phyloP scores from a whole-genome alignment of 2,797 vertebrate species.

The Atherinosoma microstoma region DNA sequence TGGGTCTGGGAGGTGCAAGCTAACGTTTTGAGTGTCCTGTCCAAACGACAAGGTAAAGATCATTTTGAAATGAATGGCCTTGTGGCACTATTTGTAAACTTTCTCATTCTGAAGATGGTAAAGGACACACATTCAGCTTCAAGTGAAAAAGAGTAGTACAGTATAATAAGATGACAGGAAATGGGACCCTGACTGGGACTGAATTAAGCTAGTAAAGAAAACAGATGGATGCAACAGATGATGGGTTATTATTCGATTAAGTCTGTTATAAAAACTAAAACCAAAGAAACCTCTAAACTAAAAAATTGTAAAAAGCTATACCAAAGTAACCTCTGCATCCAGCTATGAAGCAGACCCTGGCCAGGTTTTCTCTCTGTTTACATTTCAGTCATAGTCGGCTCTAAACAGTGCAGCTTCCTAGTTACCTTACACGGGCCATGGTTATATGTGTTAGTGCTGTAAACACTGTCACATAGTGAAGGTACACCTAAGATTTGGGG shows the following conservation, averaged over 20 bases:
- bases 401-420: slow-evolving; percentile 37
- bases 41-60: neutral
- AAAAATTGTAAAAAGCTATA: neutral
- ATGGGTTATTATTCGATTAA: too few relatives aligned
- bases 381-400: slow-evolving; percentile 33
- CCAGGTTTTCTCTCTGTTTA: slow-evolving; percentile 36
- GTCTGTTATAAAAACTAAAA: too few relatives aligned
- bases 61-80: neutral
- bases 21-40: slow-evolving; percentile 2
- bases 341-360: neutral
- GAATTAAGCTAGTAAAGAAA: too few relatives aligned
- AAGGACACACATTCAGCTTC: neutral
- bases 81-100: neutral
- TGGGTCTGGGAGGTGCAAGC: slow-evolving; percentile 20
- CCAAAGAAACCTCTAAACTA: too few relatives aligned
- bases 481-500: neutral
- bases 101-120: neutral
- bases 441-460: neutral
- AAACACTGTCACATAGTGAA: neutral
- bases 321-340: slow-evolving; percentile 13
- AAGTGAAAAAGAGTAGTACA: neutral
- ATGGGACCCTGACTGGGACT: too few relatives aligned
- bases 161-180: neutral
- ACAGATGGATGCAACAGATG: too few relatives aligned
- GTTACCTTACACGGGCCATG: slow-evolving; percentile 13